Conservation (phyloP, 2,113 vertebrate genomes). For the Todiramphus chloris region DNA sequence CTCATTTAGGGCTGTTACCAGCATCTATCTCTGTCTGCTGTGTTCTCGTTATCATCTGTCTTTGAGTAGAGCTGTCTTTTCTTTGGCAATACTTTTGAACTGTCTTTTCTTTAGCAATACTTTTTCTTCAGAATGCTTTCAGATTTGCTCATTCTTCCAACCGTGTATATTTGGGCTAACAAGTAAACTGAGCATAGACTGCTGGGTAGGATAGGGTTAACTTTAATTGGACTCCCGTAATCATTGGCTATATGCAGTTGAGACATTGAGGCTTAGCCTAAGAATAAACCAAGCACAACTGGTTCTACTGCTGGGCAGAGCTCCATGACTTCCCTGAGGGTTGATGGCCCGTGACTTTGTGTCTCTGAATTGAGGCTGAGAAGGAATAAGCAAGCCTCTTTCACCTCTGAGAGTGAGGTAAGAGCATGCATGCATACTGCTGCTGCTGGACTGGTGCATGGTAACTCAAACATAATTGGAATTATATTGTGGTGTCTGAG, state of each 20-base stretch:
- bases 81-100: rapidly evolving
- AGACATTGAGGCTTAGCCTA: background rate
- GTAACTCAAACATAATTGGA: slow-evolving; percentile 35
- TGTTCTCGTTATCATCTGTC: background rate
- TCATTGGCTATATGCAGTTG: background rate
- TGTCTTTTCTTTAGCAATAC: no score
- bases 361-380: background rate
- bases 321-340: background rate
- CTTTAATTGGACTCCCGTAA: background rate
- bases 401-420: background rate
- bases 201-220: background rate
- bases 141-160: background rate
- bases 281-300: background rate
- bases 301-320: background rate
- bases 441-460: background rate
- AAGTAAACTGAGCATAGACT: background rate
- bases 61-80: background rate
- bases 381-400: background rate
- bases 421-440: background rate
- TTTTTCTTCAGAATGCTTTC: background rate
- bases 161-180: background rate
- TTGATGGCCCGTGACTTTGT: background rate
- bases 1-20: background rate
- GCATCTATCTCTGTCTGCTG: background rate
- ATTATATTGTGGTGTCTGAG: background rate